Evolutionary conservation across 2,797 vertebrate species (phyloP), one percentile per base, ranked within the genome.

Genomic region (Epinephelus malabaricus): DNA sequence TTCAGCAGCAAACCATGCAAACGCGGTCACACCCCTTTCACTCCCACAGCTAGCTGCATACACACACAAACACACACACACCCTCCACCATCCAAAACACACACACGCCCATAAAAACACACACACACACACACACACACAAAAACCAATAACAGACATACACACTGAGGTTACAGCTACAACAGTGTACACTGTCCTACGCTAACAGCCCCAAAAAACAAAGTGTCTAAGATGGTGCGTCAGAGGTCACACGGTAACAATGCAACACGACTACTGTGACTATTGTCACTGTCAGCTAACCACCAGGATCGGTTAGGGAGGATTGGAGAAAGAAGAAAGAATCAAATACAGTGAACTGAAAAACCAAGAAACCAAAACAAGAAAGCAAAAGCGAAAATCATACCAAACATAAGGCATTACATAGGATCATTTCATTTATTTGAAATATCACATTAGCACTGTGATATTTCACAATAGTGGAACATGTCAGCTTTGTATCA

Each of bases 1-100:
- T 92, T 78, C 83, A 88, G 77, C 87, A 78, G 82, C 74, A 88
- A 87, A 88, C 81, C 85, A 92, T 91, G 89, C 91, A 89, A 65
- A 82, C 78, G 69, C 79, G 90, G n/a, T 68, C 84, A 27, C 74
- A 68, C 56, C 15, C 53, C 79, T 62, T 61, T 75, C 82, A 78
- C 78, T 69, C 27, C 18, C 66, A 54, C 25, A 53, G 56, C 49
- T 56, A 38, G 3, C 54, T 13, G 11, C 47, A 19, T n/a, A 47
- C 49, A 25, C 69, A 30, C 68, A 54, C 63, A 51, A 64, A 58
- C 55, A 15, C 50, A 47, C 53, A 6, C 53, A 19, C 46, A 56
- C 45, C 2, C 25, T 53, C 17, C 25, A 10, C 19, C 38, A 64
- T 53, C 55, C 46, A 60, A 67, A 30, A 56, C 59, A 76, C 45